A percentile compares a stretch with the other conserved stretches of the same genome.
phyloP scores from a whole-genome alignment of 2,888 invertebrate species.

The Caradrina clavipalpis region DNA sequence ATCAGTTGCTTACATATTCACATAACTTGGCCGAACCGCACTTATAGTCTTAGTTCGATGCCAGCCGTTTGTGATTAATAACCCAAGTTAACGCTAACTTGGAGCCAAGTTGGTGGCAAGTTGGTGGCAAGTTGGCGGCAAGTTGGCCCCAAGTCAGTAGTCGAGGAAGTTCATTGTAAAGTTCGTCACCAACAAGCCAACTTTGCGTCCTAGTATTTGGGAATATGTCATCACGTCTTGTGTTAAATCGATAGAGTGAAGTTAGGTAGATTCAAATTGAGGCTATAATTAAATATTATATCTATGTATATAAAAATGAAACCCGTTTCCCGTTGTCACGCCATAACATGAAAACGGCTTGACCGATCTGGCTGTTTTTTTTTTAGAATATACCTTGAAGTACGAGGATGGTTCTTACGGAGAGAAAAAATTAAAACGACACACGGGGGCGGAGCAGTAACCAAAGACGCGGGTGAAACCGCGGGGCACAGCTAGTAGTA shows the following conservation, averaged over 20 bases:
- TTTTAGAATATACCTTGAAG: no score
- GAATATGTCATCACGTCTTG: conserved; percentile 33
- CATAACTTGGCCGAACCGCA: conserved; percentile 31
- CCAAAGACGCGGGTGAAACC: no score
- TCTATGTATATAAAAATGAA: no score
- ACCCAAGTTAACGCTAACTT: conserved; percentile 39
- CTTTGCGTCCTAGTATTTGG: conserved; percentile 36
- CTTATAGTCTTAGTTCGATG: conserved; percentile 40
- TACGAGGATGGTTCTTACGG: no score
- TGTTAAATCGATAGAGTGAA: conserved; percentile 23
- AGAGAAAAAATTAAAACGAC: no score
- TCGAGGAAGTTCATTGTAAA: conserved; percentile 54
- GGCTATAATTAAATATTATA: no score
- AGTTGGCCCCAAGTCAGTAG: conserved; percentile 52
- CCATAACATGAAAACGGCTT: no score
- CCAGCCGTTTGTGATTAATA: conserved; percentile 53
- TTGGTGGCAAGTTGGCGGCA: conserved; percentile 43
- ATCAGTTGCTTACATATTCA: conserved; percentile 12
- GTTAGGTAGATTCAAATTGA: background rate
- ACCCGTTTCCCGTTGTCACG: no score
- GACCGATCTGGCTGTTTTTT: no score
- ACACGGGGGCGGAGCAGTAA: no score
- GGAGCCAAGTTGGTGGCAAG: conserved; percentile 33
- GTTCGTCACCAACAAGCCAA: conserved; percentile 54
- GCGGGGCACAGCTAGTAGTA: no score